phyloP scores from a whole-genome alignment of 2,797 vertebrate genomes.

The Spheniscus humboldti region DNA sequence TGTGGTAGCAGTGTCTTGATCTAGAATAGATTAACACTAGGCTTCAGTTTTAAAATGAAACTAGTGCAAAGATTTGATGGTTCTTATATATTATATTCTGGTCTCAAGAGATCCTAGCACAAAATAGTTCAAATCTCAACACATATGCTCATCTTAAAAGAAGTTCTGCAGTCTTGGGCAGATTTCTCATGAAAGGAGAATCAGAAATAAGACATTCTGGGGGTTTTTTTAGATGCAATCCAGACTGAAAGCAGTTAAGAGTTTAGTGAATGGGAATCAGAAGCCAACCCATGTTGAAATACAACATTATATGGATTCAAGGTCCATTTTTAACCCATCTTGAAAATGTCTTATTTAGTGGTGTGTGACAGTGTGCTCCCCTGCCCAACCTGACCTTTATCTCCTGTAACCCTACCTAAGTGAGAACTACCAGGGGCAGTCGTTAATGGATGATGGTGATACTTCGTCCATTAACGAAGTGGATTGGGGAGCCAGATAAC shows the following conservation, averaged over 20 bases:
- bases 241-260: neutral
- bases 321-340: neutral
- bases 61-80: neutral
- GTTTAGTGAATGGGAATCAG: neutral
- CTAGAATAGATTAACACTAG: neutral
- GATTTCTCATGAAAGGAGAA: neutral
- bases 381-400: no score
- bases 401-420: no score
- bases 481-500: no score
- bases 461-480: no score
- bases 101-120: neutral
- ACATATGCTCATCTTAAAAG: neutral
- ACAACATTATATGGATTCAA: neutral
- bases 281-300: neutral
- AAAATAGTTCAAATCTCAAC: neutral
- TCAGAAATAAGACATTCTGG: neutral
- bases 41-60: neutral
- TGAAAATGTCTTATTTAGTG: neutral
- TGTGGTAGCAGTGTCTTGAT: neutral
- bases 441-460: no score
- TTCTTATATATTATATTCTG: neutral
- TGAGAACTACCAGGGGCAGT: no score
- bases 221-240: neutral
- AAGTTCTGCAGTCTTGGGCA: neutral
- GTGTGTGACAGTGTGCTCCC: no score